phyloP scores from a whole-genome alignment of 2,888 invertebrate genomes.

The Caenorhabditis sinica region DNA sequence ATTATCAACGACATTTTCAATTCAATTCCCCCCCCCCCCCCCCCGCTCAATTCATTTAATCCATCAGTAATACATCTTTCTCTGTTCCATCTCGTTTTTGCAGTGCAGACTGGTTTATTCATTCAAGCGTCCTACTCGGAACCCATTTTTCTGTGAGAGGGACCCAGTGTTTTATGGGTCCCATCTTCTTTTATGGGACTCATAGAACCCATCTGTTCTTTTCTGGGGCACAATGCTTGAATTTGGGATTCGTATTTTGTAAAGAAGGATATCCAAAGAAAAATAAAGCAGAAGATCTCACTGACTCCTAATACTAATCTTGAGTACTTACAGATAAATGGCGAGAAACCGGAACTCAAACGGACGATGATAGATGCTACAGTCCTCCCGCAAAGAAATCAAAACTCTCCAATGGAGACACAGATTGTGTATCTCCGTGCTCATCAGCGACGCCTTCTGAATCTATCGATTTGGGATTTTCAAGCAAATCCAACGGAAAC shows the following conservation, averaged over 20 bases:
- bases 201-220: not conserved
- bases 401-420: slow-evolving; percentile 20
- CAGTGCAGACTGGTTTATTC: no score
- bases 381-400: not conserved
- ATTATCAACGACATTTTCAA: no score
- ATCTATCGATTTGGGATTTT: not conserved
- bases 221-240: not conserved
- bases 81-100: no score
- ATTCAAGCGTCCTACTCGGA: not conserved
- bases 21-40: no score
- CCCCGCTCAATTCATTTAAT: no score
- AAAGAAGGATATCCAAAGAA: not conserved
- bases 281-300: not conserved
- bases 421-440: slow-evolving; percentile 56
- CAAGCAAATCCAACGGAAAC: slow-evolving; percentile 13
- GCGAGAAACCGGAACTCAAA: slow-evolving; percentile 53
- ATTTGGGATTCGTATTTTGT: not conserved
- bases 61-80: no score
- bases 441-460: slow-evolving; percentile 65
- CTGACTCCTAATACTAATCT: not conserved
- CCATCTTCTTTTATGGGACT: slow-evolving; percentile 5
- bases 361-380: slow-evolving; percentile 21
- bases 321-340: slow-evolving; percentile 29
- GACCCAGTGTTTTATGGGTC: not conserved
- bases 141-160: not conserved